These are phyloP conservation scores for Carcina quercana DNA, from an alignment of 2,888 invertebrate species.

Conservation along the genomic window DNA sequence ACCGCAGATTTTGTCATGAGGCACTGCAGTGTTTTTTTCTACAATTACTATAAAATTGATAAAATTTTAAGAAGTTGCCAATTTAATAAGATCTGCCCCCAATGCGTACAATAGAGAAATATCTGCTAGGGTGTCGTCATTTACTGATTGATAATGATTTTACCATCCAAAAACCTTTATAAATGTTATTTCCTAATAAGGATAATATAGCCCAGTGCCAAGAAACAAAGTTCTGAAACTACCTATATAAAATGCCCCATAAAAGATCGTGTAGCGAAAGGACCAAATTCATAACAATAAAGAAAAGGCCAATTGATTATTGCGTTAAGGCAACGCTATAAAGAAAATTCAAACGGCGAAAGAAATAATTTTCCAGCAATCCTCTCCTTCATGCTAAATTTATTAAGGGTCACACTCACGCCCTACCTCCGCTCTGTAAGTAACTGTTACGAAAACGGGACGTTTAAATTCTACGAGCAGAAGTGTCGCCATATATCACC, in stretches of 20 bases:
- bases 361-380: slow-evolving; percentile 50
- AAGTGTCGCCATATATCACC: slow-evolving; percentile 65
- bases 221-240: too few relatives aligned
- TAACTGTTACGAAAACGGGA: slow-evolving; percentile 56
- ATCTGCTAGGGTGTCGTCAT: too few relatives aligned
- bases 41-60: too few relatives aligned
- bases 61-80: too few relatives aligned
- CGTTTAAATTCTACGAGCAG: slow-evolving; percentile 63
- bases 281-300: slow-evolving; percentile 5
- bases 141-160: too few relatives aligned
- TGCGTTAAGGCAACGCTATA: slow-evolving; percentile 9
- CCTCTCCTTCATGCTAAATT: slow-evolving; percentile 56
- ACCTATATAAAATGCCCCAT: not conserved
- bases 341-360: slow-evolving; percentile 21
- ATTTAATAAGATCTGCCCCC: too few relatives aligned
- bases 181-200: too few relatives aligned
- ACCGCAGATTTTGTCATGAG: too few relatives aligned
- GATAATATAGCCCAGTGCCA: too few relatives aligned
- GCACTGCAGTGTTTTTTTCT: too few relatives aligned
- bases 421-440: slow-evolving; percentile 50
- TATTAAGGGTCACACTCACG: slow-evolving; percentile 61
- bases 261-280: not conserved
- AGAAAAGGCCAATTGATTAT: slow-evolving; percentile 10
- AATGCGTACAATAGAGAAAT: too few relatives aligned
- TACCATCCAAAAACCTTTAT: too few relatives aligned